Evolutionary conservation across 2,797 vertebrate species (phyloP).

Genomic region (Catostomus latipinnis): DNA sequence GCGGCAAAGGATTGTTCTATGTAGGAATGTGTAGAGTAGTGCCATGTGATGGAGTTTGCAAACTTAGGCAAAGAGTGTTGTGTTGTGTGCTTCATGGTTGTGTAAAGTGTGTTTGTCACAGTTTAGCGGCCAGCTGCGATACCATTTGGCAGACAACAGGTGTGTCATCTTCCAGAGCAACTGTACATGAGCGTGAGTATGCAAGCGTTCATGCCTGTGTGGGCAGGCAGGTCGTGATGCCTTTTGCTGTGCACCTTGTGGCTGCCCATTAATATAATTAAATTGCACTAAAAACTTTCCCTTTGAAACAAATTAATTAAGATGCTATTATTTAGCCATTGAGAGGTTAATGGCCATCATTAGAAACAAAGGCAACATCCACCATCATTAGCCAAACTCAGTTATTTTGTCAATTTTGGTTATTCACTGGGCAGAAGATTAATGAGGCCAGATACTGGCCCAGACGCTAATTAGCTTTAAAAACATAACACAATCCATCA

Average conservation of each 20-base stretch:
- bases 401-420: conserved; percentile 98
- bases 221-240: conserved; percentile 56
- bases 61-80: neutral
- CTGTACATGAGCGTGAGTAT: neutral
- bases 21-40: too few relatives aligned
- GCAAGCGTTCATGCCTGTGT: conserved; percentile 42
- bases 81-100: conserved; percentile 20
- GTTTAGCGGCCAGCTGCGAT: conserved; percentile 24
- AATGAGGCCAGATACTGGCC: conserved; percentile 90
- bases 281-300: conserved; percentile 82
- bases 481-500: conserved; percentile 99
- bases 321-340: conserved; percentile 86
- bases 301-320: conserved; percentile 85
- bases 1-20: neutral
- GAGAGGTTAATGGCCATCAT: conserved; percentile 90
- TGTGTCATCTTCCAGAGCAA: conserved; percentile 26
- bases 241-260: conserved; percentile 58
- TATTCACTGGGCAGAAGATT: conserved; percentile 95
- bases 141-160: conserved; percentile 34
- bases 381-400: conserved; percentile 95
- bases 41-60: neutral
- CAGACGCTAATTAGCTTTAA: conserved; percentile 98
- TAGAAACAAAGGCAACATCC: conserved; percentile 92
- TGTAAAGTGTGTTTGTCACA: conserved; percentile 19
- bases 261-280: conserved; percentile 79